Conservation (phyloP, 1,140 invertebrate genomes). For the Drosophila teissieri region DNA sequence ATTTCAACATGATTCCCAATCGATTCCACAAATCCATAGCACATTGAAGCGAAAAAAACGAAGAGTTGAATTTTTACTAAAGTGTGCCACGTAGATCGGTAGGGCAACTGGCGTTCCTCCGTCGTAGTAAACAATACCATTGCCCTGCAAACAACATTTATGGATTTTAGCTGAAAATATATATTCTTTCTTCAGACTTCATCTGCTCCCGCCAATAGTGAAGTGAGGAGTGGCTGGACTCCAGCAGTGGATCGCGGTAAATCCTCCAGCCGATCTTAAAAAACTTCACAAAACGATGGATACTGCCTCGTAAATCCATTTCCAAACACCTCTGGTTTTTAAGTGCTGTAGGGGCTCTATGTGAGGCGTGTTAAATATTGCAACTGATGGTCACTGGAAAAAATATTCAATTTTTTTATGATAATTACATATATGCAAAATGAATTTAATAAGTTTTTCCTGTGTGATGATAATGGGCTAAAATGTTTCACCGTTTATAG, state of each 20-base stretch:
- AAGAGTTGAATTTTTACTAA: not conserved
- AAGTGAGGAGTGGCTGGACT: accelerated
- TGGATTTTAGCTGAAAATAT: too few species aligned
- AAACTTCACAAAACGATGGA: not conserved
- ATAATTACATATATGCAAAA: not conserved
- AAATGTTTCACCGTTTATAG: not conserved
- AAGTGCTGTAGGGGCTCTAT: not conserved
- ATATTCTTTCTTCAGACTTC: not conserved
- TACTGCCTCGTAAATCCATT: conserved; percentile 3
- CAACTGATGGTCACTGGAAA: not conserved
- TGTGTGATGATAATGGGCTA: not conserved
- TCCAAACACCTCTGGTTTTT: not conserved
- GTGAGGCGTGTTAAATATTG: not conserved
- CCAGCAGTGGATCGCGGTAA: not conserved
- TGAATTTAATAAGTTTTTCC: not conserved
- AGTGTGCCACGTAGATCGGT: conserved; percentile 27
- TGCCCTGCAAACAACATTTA: conserved; percentile 2
- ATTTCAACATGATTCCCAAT: conserved; percentile 19
- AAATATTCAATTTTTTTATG: not conserved
- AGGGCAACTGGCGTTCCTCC: not conserved
- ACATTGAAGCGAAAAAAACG: not conserved
- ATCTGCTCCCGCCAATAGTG: conserved; percentile 12
- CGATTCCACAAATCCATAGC: conserved; percentile 18
- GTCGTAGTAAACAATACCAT: conserved; percentile 31
- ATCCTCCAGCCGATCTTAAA: not conserved